Percentiles rank a stretch among this genome's conserved stretches.
phyloP scores from a whole-genome alignment of 2,888 invertebrate genomes.

The Diachrysia chrysitis region DNA sequence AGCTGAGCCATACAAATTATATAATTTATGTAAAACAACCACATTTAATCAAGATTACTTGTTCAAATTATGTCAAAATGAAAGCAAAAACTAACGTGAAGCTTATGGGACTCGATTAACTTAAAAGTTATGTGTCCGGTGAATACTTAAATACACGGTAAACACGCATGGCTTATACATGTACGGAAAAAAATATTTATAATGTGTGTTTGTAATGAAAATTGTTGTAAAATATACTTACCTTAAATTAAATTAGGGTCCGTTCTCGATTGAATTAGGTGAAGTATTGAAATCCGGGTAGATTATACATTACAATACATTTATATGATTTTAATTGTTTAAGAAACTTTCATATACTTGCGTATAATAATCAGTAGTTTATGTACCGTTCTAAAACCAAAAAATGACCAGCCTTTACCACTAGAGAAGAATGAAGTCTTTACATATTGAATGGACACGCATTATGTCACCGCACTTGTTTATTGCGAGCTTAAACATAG shows the following conservation, averaged over 20 bases:
- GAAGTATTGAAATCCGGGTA: too few species aligned
- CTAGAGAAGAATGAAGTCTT: background rate
- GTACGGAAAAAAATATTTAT: background rate
- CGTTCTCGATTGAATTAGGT: background rate
- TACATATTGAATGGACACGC: too few species aligned
- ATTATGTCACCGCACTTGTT: background rate
- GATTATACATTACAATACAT: too few species aligned
- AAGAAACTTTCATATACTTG: too few species aligned
- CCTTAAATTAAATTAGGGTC: background rate
- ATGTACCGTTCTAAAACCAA: too few species aligned
- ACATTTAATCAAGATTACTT: conserved; percentile 40
- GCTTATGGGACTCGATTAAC: conserved; percentile 40
- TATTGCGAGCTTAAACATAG: too few species aligned
- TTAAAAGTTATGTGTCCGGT: conserved; percentile 50
- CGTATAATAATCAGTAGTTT: too few species aligned
- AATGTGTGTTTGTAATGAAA: background rate
- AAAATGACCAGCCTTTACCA: background rate
- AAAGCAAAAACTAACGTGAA: conserved; percentile 31
- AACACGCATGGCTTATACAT: conserved; percentile 33
- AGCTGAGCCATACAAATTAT: conserved; percentile 23
- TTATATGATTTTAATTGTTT: too few species aligned
- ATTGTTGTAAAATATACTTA: background rate
- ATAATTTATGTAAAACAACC: conserved; percentile 39
- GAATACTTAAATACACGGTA: conserved; percentile 41
- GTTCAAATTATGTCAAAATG: conserved; percentile 28